These are phyloP conservation scores for Oreochromis grahami DNA, from an alignment of 2,797 vertebrate species.

Conservation along the genomic window DNA sequence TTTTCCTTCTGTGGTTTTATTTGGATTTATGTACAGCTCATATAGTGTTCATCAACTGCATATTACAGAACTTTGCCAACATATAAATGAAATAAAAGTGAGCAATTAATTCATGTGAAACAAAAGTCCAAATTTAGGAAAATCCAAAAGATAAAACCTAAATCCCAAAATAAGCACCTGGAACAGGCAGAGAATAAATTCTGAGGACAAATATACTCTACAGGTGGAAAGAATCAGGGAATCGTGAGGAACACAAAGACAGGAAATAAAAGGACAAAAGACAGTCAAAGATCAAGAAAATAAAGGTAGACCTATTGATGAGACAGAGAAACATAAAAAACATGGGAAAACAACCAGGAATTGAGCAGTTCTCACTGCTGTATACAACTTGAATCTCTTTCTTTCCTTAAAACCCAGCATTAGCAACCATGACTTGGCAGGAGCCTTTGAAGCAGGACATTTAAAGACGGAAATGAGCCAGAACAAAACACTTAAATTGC, in stretches of 20 bases:
- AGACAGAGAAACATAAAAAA: background rate
- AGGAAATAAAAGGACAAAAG: fast-evolving
- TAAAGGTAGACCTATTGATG: fast-evolving
- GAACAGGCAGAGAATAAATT: background rate
- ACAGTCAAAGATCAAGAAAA: background rate
- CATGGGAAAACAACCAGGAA: background rate
- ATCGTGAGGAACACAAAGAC: background rate
- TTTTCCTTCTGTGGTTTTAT: background rate
- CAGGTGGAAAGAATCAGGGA: background rate
- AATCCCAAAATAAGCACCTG: fast-evolving
- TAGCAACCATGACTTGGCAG: background rate
- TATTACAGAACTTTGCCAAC: fast-evolving
- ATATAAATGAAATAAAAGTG: background rate
- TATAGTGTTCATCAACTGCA: background rate
- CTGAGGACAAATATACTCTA: background rate
- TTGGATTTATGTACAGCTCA: fast-evolving
- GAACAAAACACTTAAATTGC: background rate
- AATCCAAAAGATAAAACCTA: fast-evolving
- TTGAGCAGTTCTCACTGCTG: fast-evolving
- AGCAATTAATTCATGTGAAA: fast-evolving
- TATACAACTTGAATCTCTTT: fast-evolving
- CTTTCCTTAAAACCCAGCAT: background rate
- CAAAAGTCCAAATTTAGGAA: background rate
- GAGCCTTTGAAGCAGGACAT: background rate
- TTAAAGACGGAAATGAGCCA: fast-evolving